Conservation (phyloP, 2,113 vertebrate species). For the Apteryx mantelli region DNA sequence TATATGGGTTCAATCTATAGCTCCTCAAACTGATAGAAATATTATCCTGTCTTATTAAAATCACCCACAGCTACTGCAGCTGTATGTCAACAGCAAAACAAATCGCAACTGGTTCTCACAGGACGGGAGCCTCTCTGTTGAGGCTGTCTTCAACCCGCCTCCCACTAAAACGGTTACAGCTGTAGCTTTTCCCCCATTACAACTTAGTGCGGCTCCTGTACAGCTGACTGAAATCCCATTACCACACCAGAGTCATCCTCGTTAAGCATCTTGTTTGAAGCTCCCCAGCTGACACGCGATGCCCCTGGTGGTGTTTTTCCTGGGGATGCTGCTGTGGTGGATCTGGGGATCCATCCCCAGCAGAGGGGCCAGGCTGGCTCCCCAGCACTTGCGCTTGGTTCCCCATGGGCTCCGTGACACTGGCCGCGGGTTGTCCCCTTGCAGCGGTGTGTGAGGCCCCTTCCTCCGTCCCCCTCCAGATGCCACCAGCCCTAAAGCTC, state of each 20-base stretch:
- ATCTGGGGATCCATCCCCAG: neutral
- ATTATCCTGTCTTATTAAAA: slow-evolving; percentile 57
- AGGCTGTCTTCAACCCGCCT: slow-evolving; percentile 29
- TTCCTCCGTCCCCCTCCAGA: neutral
- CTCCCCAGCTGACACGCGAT: accelerated
- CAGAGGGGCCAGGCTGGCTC: no score
- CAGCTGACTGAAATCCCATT: neutral
- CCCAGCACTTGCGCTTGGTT: neutral
- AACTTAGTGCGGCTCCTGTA: slow-evolving; percentile 12
- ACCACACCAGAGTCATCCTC: neutral
- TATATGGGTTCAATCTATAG: slow-evolving; percentile 42
- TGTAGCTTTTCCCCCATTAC: neutral
- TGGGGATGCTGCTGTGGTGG: neutral
- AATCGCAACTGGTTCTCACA: neutral
- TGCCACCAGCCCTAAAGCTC: neutral
- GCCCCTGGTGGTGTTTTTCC: neutral
- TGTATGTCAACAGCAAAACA: slow-evolving; percentile 47
- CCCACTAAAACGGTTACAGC: slow-evolving; percentile 28
- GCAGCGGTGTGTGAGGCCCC: neutral
- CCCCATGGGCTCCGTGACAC: no score
- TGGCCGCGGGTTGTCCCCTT: no score
- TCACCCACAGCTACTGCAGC: slow-evolving; percentile 64
- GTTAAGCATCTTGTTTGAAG: neutral
- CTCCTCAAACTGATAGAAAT: slow-evolving; percentile 61
- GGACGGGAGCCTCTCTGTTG: neutral